Percentiles rank a stretch among this genome's conserved stretches.
phyloP scores from a whole-genome alignment of 2,888 invertebrate genomes.

The Periphyllus acericola region DNA sequence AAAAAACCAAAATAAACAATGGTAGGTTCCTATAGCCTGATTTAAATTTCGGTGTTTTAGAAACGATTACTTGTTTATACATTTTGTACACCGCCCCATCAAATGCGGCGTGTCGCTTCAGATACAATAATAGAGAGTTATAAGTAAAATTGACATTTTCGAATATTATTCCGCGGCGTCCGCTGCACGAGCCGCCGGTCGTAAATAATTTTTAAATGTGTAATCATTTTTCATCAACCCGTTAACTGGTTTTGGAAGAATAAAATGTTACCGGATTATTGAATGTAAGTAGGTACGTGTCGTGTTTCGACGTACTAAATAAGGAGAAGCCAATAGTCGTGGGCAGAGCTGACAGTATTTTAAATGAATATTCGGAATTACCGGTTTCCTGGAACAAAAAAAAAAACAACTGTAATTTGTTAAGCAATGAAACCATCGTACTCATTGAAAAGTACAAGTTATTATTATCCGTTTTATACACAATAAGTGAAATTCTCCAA shows the following conservation, averaged over 20 bases:
- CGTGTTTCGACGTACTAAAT: conserved; percentile 34
- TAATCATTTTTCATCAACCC: conserved; percentile 32
- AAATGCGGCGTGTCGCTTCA: too few species aligned
- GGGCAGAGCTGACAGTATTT: conserved; percentile 37
- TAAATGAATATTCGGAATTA: conserved; percentile 37
- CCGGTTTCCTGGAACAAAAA: conserved; percentile 42
- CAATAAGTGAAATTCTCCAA: background rate
- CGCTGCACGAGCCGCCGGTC: background rate
- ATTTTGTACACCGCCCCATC: background rate
- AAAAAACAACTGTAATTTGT: conserved; percentile 43
- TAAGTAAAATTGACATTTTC: conserved; percentile 1
- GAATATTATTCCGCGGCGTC: background rate
- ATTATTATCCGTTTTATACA: background rate
- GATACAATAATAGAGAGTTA: background rate
- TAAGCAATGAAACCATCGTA: background rate
- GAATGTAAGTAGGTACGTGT: conserved; percentile 12
- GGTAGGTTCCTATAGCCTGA: background rate
- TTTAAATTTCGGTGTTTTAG: conserved; percentile 3
- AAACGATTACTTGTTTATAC: background rate
- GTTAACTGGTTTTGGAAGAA: conserved; percentile 39
- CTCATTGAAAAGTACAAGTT: background rate
- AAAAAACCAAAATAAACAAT: conserved; percentile 15
- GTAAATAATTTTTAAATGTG: conserved; percentile 31
- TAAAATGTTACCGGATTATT: conserved; percentile 28
- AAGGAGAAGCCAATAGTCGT: conserved; percentile 44